phyloP scores from a whole-genome alignment of 2,113 vertebrate genomes.

The Panthera leo region DNA sequence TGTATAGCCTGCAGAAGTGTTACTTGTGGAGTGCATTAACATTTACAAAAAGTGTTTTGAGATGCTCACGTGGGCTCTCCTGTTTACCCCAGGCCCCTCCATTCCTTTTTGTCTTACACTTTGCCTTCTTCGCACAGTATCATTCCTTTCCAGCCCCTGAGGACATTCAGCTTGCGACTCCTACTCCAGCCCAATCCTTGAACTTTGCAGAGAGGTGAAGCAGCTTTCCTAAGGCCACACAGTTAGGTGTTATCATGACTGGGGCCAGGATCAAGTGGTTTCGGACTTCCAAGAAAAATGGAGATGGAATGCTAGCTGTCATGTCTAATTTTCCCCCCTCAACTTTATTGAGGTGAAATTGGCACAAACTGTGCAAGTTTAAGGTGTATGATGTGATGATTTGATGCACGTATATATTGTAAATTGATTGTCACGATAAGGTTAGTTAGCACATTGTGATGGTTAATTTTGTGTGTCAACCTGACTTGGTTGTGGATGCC shows the following conservation, averaged over 20 bases:
- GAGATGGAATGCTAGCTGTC: background rate
- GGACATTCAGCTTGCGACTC: background rate
- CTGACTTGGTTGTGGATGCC: background rate
- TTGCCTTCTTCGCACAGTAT: no score
- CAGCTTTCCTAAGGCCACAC: background rate
- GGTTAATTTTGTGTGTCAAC: background rate
- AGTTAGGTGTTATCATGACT: background rate
- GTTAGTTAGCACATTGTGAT: no score
- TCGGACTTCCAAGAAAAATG: background rate
- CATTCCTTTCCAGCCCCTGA: background rate
- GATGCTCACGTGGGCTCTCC: background rate
- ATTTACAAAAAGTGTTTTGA: background rate
- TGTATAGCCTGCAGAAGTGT: background rate
- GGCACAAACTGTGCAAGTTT: no score
- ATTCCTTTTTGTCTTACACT: background rate
- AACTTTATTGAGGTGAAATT: background rate
- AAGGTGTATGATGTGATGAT: no score
- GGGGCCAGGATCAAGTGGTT: background rate
- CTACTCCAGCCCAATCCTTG: background rate
- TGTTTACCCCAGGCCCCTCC: no score
- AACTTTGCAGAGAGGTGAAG: background rate
- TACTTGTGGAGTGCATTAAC: background rate
- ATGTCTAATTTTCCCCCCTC: fast-evolving
- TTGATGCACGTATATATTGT: background rate
- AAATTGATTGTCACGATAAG: background rate